Base-by-base conservation (phyloP, 1,140 invertebrate species). In the Ceratoteleas bidentatus region DNA sequence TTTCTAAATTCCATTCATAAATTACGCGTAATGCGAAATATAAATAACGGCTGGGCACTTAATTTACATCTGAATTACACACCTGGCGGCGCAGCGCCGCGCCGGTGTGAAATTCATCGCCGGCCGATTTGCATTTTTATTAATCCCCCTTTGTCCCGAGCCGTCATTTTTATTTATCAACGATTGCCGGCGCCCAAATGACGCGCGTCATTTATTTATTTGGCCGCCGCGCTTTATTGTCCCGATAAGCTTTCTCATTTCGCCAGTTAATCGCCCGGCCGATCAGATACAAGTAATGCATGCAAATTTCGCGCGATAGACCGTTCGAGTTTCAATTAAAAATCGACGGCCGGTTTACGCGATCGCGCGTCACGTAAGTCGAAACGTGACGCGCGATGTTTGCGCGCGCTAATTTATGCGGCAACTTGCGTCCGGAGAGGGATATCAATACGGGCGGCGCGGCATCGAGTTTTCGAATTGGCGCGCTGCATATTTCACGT, bases 21-120 rank as follows among this genome's bases (percentile, higher is more conserved):
- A 83, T 78, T 75, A 83, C 54, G 49, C 13, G 75, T 76, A 75
- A 79, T 72, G 57, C 75, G 70, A 83, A 78, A 70, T 78, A 83
- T 83, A 78, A 83, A 78, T 83, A 83, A 78, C 79, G 81, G 66
- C 50, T 43, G 57, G 56, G 34, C 62, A 54, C 58, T 78, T 75
- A 72, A 83, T 83, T 83, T 83, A 76, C 81, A 84, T 84, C 73
- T 76, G 81, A 84, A 84, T 80, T 73, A 80, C 68, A 69, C 72
- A 77, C 66, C 76, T 76, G 72, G 72, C 57, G 76, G 72, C 65
- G 61, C 65, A 49, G 36, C 36, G 79, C 60, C 79, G 79, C n/a
- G 65, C 10, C 73, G 73, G 62, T 54, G 60, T 64, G 34, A 80
- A 80, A 80, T 80, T 80, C 81, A 84, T 84, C 73, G 73, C 53